phyloP scores from a whole-genome alignment of 2,797 vertebrate species.

The Sardinella longiceps region DNA sequence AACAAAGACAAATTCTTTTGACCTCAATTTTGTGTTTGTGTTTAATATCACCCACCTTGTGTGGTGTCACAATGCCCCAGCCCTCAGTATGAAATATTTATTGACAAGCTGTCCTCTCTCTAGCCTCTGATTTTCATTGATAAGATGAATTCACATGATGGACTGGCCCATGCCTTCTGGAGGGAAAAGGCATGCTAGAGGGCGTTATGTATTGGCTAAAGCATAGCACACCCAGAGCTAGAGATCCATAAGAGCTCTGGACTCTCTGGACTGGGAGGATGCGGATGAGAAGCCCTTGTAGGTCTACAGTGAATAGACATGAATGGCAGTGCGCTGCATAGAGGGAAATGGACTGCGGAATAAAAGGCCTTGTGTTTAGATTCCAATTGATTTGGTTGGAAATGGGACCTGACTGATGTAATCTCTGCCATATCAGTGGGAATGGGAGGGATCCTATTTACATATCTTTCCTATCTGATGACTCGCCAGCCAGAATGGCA shows the following conservation, averaged over 20 bases:
- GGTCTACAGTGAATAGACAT: background rate
- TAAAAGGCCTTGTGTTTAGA: background rate
- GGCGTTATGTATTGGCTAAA: background rate
- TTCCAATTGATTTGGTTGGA: constrained; percentile 14
- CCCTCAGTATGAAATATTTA: background rate
- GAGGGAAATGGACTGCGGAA: background rate
- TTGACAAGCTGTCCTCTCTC: background rate
- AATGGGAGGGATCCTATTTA: constrained; percentile 8
- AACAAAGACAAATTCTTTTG: background rate
- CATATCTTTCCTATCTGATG: constrained; percentile 18
- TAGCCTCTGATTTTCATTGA: background rate
- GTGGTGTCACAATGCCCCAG: background rate
- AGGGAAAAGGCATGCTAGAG: background rate
- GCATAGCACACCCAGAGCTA: too few relatives aligned
- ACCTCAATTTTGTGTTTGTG: background rate
- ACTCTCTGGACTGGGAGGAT: background rate
- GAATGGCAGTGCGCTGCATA: background rate
- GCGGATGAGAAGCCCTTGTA: background rate
- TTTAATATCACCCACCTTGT: background rate
- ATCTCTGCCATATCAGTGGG: constrained; percentile 6
- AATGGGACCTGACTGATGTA: background rate
- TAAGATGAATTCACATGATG: background rate
- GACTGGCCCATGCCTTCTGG: background rate
- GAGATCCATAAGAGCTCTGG: background rate
- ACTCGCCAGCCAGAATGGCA: background rate